Base-by-base conservation (phyloP, 2,888 invertebrate genomes). In the Eremobia ochroleuca region DNA sequence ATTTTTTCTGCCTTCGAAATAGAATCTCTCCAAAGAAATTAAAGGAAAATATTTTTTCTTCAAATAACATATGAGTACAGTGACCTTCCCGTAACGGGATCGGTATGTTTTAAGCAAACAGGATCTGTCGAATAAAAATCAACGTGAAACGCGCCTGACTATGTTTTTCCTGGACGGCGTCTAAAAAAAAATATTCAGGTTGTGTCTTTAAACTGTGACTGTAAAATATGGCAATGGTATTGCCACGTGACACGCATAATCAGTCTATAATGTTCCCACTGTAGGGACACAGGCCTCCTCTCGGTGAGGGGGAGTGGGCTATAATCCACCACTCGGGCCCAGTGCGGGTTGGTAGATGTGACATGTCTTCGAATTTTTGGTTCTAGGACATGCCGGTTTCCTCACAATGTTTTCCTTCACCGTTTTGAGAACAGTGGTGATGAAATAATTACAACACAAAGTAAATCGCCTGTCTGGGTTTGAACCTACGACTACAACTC, bases 181-280 rank as follows among this genome's bases (percentile, higher is more conserved):
- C 79, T 79, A 82, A 81, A 76, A 77, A 34, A 76, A 81, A 70
- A 79, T 83, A 87, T 81, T 81, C 59, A 77, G 73, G 65, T 52
- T 65, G 70, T 73, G 73, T 66, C 69, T 76, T 68, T 46, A 79
- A 81, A 78, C 74, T 83, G 78, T 72, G 67, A 37, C 64, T 62
- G 52, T 77, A 76, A 82, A n/a, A n/a, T n/a, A 82, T 62, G 71
- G 67, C 70, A 75, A 77, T 73, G 79, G 76, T 43, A 65, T 67
- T 61, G 34, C 79, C 85, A 82, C 81, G 76, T 78, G 81, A 71
- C 75, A 73, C 76, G 64, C n/a, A n/a, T n/a, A n/a, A n/a, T n/a
- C n/a, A n/a, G n/a, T n/a, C n/a, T n/a, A n/a, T n/a, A n/a, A n/a
- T n/a, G n/a, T n/a, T n/a, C n/a, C n/a, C n/a, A n/a, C n/a, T n/a